These are phyloP conservation scores for Ellobium chinense DNA, from an alignment of 2,888 invertebrate species.

Conservation along the genomic window DNA sequence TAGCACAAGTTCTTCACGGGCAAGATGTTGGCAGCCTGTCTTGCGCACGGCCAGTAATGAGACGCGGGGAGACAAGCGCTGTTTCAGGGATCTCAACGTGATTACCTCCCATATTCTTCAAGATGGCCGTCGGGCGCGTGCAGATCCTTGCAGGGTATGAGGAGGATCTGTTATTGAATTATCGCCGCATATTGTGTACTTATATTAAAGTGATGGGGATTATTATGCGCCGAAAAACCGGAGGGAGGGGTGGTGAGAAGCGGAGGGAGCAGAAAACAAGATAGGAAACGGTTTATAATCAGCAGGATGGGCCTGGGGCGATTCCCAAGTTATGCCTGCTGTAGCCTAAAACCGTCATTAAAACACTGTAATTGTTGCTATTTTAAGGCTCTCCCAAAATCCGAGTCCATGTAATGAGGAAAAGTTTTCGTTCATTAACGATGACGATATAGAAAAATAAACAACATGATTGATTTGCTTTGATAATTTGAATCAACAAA, in stretches of 20 bases:
- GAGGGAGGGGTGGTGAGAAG: neutral
- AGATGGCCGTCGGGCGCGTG: neutral
- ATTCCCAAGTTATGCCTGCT: no score
- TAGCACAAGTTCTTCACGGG: neutral
- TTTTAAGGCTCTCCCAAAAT: no score
- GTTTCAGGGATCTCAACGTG: neutral
- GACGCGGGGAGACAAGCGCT: neutral
- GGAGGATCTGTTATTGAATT: neutral
- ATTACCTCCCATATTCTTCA: constrained; percentile 5
- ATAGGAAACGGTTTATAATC: no score
- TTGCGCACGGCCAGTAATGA: neutral
- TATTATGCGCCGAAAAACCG: neutral
- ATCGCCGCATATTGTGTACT: neutral
- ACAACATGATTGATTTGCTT: no score
- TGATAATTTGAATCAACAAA: no score
- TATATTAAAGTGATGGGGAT: neutral
- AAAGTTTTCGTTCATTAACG: no score
- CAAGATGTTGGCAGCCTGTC: neutral
- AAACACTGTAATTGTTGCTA: no score
- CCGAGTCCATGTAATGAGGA: no score
- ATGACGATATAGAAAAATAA: no score
- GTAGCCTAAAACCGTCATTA: no score
- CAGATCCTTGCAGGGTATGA: neutral
- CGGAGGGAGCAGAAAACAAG: no score
- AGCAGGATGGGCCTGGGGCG: no score